Percentiles rank a stretch among this genome's conserved stretches.
Conservation (phyloP, 2,797 vertebrate genomes). For the Sphaeramia orbicularis region DNA sequence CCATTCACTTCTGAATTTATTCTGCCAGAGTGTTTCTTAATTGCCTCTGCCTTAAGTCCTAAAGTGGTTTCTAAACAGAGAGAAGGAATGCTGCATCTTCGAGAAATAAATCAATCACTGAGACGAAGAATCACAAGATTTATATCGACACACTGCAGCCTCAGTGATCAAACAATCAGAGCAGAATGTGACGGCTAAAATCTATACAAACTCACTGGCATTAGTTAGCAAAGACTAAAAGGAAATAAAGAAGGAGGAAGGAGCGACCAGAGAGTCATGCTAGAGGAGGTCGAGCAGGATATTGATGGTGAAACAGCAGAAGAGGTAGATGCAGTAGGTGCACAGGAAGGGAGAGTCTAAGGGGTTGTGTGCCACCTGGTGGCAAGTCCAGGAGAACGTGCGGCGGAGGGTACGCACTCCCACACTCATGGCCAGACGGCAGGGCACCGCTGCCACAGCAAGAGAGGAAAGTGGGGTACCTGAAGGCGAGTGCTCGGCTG, state of each 20-base stretch:
- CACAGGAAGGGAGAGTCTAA: conserved; percentile 94
- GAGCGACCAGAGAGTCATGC: conserved; percentile 66
- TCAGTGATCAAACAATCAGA: conserved; percentile 39
- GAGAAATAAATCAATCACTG: conserved; percentile 44
- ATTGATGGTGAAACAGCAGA: conserved; percentile 86
- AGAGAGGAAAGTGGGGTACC: conserved; percentile 94
- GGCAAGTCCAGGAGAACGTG: conserved; percentile 89
- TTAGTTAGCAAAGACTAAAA: conserved; percentile 46
- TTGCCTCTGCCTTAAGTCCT: conserved; percentile 16
- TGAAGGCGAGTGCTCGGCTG: conserved; percentile 90
- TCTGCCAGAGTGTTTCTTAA: conserved; percentile 18
- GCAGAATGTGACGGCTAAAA: conserved; percentile 40
- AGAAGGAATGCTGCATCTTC: conserved; percentile 65
- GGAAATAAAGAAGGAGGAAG: conserved; percentile 21
- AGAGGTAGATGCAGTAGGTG: conserved; percentile 85
- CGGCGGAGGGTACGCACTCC: conserved; percentile 86
- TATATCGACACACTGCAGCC: conserved; percentile 32
- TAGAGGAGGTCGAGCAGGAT: conserved; percentile 83
- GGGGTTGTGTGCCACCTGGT: conserved; percentile 91
- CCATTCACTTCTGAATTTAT: conserved; percentile 43
- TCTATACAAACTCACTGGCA: conserved; percentile 43
- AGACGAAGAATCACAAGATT: conserved; percentile 44
- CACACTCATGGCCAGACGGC: conserved; percentile 82
- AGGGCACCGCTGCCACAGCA: conserved; percentile 77
- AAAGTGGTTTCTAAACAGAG: conserved; percentile 7